Base-by-base conservation (phyloP, 2,797 vertebrate species). In the Danio tinwini region DNA sequence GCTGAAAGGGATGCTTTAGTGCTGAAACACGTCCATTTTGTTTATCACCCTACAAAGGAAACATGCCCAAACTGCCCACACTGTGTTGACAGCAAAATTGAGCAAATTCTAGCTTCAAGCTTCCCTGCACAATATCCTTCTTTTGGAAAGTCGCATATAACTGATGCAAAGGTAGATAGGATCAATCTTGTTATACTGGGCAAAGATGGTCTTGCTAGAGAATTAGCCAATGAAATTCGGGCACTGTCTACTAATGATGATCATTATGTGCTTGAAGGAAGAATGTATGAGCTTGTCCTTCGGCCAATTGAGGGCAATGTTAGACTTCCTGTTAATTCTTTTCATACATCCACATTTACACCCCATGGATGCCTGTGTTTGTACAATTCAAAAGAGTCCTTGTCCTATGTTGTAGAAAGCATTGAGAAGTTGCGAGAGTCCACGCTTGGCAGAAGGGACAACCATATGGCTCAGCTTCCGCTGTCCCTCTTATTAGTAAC, bases 11-110 rank as follows among this genome's bases (percentile, higher is more conserved):
- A 96, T 4, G 95, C 95, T 12, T 92, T 96, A 0, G 91, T 96
- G 13, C 85, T 96, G 19, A 96, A 96, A 88, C 95, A 96, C 88
- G 94, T 96, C 81, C 95, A 96, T 87, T 96, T 96, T 16, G 95
- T 96, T 7, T 96, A 96, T 88, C 95, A 96, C 86, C 95, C 95
- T 0, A 96, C 92, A 0, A 96, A 96, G 86, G 95, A 96, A 17
- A 96, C 95, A 0, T 96, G 95, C 0, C 95, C 95, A 0, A 94
- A 92, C 89, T 95, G 94, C 83, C 92, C 86, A 0, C 69, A 83
- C 1, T 96, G 95, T 70, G 86, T 93, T 0, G 95, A 96, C 65
- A 93, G 92, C 6, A 93, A 92, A 68, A 91, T 96, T 0, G 95
- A 96, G 85, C 94, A 96, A 37, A 89, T 95, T 50, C 80, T 96